These are phyloP conservation scores for Eublepharis macularius DNA, from an alignment of 2,113 vertebrate genomes.

Conservation along the genomic window DNA sequence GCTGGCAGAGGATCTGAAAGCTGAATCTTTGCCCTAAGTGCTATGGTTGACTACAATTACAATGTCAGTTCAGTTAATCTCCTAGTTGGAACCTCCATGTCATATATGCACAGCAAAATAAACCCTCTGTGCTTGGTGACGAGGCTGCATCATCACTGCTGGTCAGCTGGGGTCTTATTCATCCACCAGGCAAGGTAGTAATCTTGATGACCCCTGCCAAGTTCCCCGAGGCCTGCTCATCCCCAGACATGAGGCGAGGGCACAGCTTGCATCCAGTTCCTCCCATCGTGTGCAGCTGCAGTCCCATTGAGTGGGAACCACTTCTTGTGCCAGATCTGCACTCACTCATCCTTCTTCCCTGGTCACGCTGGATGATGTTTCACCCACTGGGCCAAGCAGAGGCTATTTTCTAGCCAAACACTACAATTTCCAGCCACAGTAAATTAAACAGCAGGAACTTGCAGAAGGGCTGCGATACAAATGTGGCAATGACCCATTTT, in stretches of 20 bases:
- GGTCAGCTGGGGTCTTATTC: not conserved
- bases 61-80: not conserved
- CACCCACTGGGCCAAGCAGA: constrained; percentile 11
- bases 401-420: constrained; percentile 4
- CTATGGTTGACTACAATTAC: not conserved
- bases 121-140: not conserved
- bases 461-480: not conserved
- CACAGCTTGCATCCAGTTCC: not conserved
- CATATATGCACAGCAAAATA: not conserved
- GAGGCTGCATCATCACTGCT: not conserved
- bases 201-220: not conserved
- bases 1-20: not conserved
- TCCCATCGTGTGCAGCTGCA: not conserved
- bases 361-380: constrained; percentile 19
- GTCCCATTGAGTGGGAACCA: not conserved
- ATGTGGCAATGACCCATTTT: not conserved
- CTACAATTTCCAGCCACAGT: not conserved
- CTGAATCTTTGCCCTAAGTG: not conserved
- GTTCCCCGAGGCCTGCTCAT: not conserved
- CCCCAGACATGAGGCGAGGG: not conserved
- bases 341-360: constrained; percentile 1
- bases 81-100: not conserved
- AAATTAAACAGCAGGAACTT: constrained; percentile 31
- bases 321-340: not conserved
- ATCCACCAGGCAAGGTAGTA: not conserved